Evolutionary conservation across 2,113 vertebrate genomes (phyloP).

Genomic region (Columbina picui): DNA sequence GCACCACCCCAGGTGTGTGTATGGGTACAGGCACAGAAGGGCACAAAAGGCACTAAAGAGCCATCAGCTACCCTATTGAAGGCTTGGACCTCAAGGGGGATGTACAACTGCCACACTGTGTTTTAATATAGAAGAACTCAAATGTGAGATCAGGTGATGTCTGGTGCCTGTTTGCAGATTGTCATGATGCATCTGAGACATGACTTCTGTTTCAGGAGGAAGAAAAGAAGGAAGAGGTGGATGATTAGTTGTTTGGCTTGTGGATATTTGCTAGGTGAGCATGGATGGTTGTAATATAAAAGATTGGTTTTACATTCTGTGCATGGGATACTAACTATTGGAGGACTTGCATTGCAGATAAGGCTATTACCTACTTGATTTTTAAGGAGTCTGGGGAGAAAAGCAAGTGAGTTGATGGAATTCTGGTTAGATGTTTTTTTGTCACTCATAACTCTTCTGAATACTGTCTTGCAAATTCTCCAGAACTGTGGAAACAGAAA

Average conservation of each 20-base stretch:
- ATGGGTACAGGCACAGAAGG: no score
- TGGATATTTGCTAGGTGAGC: not conserved
- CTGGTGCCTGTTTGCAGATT: accelerated
- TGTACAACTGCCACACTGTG: no score
- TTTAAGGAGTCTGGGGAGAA: not conserved
- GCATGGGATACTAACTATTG: not conserved
- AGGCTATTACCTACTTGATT: not conserved
- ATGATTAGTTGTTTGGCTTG: not conserved
- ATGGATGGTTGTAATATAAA: not conserved
- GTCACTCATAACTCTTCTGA: not conserved
- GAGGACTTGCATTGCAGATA: not conserved
- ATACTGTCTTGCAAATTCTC: not conserved
- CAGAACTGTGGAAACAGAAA: not conserved
- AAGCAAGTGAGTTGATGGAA: not conserved
- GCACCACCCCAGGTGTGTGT: no score
- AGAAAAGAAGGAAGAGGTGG: not conserved
- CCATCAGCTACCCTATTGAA: no score
- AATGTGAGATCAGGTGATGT: not conserved
- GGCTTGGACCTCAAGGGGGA: no score
- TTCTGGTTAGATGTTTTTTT: not conserved
- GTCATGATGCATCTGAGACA: accelerated
- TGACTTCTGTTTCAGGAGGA: not conserved
- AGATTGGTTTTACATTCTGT: not conserved
- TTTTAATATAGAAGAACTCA: not conserved
- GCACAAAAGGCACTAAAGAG: no score